Evolutionary conservation across 2,888 invertebrate genomes (phyloP).

Genomic region (Noctua janthe): DNA sequence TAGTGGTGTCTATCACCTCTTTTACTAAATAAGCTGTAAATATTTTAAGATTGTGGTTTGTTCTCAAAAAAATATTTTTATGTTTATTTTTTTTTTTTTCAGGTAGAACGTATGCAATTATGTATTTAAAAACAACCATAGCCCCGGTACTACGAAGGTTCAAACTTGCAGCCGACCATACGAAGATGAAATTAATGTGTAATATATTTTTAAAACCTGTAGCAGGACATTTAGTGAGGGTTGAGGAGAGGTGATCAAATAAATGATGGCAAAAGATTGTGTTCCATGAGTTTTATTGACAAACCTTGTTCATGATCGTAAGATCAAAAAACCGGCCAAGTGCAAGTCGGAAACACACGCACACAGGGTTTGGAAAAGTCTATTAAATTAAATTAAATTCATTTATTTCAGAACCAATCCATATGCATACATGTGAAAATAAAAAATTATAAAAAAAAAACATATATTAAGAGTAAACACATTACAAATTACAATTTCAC

Average conservation of each 20-base stretch:
- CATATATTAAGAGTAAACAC: no score
- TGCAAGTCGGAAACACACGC: no score
- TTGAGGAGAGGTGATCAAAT: constrained; percentile 2
- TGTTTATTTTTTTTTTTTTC: not conserved
- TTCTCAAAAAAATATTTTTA: not conserved
- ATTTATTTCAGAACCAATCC: no score
- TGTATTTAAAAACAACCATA: constrained; percentile 1
- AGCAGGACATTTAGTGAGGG: constrained; percentile 3
- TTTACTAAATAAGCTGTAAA: not conserved
- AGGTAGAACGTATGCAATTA: constrained; percentile 1
- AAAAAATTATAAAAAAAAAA: no score
- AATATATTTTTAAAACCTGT: not conserved
- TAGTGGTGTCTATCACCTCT: not conserved
- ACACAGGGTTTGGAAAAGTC: no score
- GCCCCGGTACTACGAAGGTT: not conserved
- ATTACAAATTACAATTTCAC: no score
- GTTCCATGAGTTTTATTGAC: not conserved
- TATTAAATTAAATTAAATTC: no score
- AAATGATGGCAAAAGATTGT: not conserved
- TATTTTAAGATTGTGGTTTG: not conserved
- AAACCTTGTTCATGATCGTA: not conserved
- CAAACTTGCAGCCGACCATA: constrained; percentile 1
- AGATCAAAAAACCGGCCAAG: not conserved
- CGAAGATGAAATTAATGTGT: constrained; percentile 3
- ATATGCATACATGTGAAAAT: not conserved